Evolutionary conservation across 2,888 invertebrate species (phyloP).

Genomic region (Ennomos fuscantarius): DNA sequence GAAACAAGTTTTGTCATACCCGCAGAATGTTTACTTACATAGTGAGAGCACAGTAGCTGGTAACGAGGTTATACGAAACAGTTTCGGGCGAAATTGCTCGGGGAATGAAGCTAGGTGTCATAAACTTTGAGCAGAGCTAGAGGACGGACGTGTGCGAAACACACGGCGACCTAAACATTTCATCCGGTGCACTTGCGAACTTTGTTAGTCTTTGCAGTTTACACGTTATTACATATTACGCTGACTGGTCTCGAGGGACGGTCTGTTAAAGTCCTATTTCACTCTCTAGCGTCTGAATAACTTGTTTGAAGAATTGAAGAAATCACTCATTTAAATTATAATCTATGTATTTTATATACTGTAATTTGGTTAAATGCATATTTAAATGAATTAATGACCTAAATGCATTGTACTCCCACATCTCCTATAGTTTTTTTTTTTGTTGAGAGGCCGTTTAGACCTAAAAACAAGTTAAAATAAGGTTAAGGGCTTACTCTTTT

Average conservation of each 20-base stretch:
- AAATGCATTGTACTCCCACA: no score
- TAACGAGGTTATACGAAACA: slow-evolving; percentile 79
- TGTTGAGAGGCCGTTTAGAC: no score
- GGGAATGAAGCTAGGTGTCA: slow-evolving; percentile 75
- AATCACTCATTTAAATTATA: no score
- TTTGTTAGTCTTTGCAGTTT: slow-evolving; percentile 53
- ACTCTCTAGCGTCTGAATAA: no score
- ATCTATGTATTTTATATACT: no score
- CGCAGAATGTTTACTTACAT: slow-evolving; percentile 73
- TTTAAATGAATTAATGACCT: no score
- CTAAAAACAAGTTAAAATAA: no score
- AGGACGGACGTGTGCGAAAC: slow-evolving; percentile 71
- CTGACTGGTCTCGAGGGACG: slow-evolving; percentile 5
- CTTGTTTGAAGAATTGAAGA: no score
- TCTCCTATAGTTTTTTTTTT: no score
- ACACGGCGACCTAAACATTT: slow-evolving; percentile 62
- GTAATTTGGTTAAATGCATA: no score
- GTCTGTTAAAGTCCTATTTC: no score
- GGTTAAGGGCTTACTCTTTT: no score
- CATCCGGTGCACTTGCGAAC: slow-evolving; percentile 58
- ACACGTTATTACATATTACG: slow-evolving; percentile 43
- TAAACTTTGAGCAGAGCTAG: slow-evolving; percentile 75
- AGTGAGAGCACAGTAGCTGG: slow-evolving; percentile 64
- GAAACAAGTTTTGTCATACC: slow-evolving; percentile 70
- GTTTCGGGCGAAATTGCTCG: slow-evolving; percentile 74